Evolutionary conservation across 2,113 vertebrate genomes (phyloP), one percentile per base, ranked within the genome.

Genomic region (Leptobrachium leishanense): DNA sequence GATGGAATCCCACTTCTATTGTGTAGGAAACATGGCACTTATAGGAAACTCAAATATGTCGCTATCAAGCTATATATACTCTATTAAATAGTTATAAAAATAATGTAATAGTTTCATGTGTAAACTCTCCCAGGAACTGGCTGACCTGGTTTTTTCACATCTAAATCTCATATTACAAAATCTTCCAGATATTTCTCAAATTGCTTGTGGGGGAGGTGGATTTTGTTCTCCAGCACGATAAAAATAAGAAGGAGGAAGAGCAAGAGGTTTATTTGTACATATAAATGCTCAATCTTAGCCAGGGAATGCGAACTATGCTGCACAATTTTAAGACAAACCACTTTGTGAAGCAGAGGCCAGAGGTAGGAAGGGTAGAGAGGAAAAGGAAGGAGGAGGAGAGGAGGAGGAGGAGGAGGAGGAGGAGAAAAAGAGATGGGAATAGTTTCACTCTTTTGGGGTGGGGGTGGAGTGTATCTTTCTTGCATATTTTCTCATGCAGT

Each of bases 271-370:
- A 86, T 88, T 89, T 88, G 85, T 90, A 85, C 87, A 86, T 89
- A 90, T 88, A 88, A 90, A 87, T 87, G 83, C 82, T 87, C 88
- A 84, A 85, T 88, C 88, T 88, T 86, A 85, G 83, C 83, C 85
- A 68, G 82, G 86, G 89, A 90, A 91, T 90, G 88, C 83, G 79
- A 88, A 86, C 83, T 87, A 90, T 90, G 87, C 84, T 85, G 84
- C 82, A 83, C 83, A 77, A 59, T 85, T 84, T 86, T 84, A 84
- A 87, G 83, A 72, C 81, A 84, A 83, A 84, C 64, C 82, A 82
- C 78, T 86, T 6, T 20, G 81, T 1, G 77, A 86, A 77, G 82
- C 82, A 82, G 87, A 90, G 88, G 88, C 88, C 88, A 85, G 78
- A 73, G 77, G 43, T 83, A 86, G 85, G 88, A 83, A 85, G 53